Conservation (phyloP, 2,888 invertebrate species). For the Monoplex corrugatus region DNA sequence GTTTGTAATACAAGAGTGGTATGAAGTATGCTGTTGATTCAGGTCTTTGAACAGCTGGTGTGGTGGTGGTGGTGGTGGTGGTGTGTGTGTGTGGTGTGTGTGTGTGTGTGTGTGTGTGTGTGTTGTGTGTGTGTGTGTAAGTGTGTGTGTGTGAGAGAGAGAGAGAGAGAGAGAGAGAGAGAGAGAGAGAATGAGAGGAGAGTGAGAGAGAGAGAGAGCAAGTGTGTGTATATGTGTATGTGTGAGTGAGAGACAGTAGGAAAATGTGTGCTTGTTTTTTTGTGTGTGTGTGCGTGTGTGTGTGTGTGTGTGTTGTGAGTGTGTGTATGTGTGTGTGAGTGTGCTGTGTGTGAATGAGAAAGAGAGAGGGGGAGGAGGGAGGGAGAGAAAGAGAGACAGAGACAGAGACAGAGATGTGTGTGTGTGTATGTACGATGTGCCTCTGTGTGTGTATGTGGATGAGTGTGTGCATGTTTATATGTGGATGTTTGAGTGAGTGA, state of each 20-base stretch:
- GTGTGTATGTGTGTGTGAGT: background rate
- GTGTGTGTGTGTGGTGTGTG: too few relatives aligned
- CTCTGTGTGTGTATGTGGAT: background rate
- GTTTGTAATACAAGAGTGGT: too few relatives aligned
- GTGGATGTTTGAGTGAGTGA: constrained; percentile 3
- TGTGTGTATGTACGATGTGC: too few relatives aligned
- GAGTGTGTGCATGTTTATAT: background rate
- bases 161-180: background rate
- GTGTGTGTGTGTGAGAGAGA: background rate
- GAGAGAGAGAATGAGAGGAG: background rate
- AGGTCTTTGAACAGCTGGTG: too few relatives aligned
- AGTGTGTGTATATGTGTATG: constrained; percentile 14
- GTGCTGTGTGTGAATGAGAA: background rate
- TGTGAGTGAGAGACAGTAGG: background rate
- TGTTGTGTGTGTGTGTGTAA: background rate
- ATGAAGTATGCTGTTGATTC: too few relatives aligned
- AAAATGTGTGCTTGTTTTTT: background rate
- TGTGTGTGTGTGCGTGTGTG: constrained; percentile 21
- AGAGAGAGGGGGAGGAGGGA: background rate
- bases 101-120: constrained; percentile 1
- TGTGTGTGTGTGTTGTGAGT: constrained; percentile 10
- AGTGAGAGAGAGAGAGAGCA: background rate
- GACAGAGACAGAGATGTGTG: too few relatives aligned
- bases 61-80: too few relatives aligned
- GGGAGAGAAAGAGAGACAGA: too few relatives aligned